A percentile compares a stretch with the other conserved stretches of the same genome.
phyloP scores from a whole-genome alignment of 2,113 vertebrate species.

The Isichthys henryi region DNA sequence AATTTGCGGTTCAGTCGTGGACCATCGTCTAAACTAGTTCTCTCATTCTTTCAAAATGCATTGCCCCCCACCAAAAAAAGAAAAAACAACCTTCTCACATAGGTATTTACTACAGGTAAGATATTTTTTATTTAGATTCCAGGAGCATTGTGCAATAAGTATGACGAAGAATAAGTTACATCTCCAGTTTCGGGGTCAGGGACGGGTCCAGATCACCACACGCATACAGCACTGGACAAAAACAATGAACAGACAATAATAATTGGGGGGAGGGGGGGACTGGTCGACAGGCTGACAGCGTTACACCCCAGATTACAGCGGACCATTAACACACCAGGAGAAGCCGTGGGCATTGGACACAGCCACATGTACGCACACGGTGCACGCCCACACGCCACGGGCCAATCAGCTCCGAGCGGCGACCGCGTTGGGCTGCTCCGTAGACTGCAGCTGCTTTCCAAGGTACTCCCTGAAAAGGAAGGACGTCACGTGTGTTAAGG shows the following conservation, averaged over 20 bases:
- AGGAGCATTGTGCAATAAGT: not conserved
- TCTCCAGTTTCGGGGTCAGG: not conserved
- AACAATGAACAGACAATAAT: not conserved
- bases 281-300: not conserved
- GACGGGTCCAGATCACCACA: not conserved
- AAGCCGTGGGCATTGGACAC: not conserved
- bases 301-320: no score
- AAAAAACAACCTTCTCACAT: not conserved
- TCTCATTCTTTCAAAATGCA: not conserved
- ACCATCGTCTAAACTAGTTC: not conserved
- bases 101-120: not conserved
- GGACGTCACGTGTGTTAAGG: not conserved
- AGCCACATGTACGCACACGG: not conserved
- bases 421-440: constrained; percentile 57
- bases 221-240: not conserved
- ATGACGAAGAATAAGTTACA: constrained; percentile 8
- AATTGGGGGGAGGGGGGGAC: not conserved
- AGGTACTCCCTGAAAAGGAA: constrained; percentile 61
- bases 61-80: not conserved
- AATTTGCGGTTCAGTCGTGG: not conserved
- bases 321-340: not conserved
- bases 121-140: not conserved
- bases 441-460: constrained; percentile 64
- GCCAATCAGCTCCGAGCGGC: constrained; percentile 56
- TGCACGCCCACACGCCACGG: not conserved